Base-by-base conservation (phyloP, 1,140 invertebrate genomes). In the Heliconius eleuchia region DNA sequence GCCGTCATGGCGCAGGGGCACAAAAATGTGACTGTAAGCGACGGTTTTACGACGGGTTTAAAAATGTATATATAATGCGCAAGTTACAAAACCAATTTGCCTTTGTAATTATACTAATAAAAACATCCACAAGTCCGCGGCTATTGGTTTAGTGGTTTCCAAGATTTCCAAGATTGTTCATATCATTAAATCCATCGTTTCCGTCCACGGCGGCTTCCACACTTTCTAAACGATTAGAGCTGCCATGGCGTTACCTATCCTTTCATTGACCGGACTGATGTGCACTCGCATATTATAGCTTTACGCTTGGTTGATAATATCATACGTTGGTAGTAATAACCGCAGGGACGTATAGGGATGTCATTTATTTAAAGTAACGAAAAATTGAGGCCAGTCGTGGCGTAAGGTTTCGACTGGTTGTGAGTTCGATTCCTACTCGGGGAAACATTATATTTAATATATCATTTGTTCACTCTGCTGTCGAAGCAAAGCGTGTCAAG, bases 211-310 rank as follows among this genome's bases (percentile, higher is more conserved):
- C 46, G 50, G 42, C 74, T 73, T 82, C 78, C 78, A 78, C 76
- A 82, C 79, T 80, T 80, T 80, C 79, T 78, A 78, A 80, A 9
- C 57, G 42, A 80, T 80, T 80, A 80, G 50, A 34, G 34, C 13
- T 60, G 46, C 55, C 66, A 73, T 77, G 60, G 73, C 70, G 71
- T 27, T 37, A 75, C 50, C 71, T 23, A 73, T 78, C 71, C 74
- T 70, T 76, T 82, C 76, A 80, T 83, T 83, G 76, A n/a, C 42
- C 73, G 74, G 37, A 77, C 42, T 73, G 71, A 75, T 77, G 19
- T 57, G 55, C 55, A 66, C 23, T 66, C 60, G 27, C 27, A 18
- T 30, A 66, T 66, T 30, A 11, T 66, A 66, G 27, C 11, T 66
- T 66, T 66, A 66, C 5, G 60, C 60, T 66, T 66, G 60, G 60